These are phyloP conservation scores for Tetragnatha versicolor DNA, from an alignment of 1,140 invertebrate genomes.

Conservation along the genomic window DNA sequence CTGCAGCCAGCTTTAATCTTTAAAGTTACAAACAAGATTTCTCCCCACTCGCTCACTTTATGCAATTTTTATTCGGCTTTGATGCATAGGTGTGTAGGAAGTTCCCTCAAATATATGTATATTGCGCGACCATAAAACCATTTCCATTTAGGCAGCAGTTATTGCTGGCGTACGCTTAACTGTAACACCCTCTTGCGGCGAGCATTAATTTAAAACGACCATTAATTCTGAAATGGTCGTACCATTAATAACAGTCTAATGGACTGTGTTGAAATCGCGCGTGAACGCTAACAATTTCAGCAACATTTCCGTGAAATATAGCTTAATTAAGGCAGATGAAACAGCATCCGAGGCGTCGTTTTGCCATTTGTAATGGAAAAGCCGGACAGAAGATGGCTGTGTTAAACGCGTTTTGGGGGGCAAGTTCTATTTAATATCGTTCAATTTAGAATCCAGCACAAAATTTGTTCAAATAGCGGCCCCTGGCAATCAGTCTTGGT, in stretches of 20 bases:
- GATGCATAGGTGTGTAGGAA: slow-evolving; percentile 60
- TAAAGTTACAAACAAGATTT: too few species aligned
- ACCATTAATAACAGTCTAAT: slow-evolving; percentile 54
- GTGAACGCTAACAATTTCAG: slow-evolving; percentile 54
- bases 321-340: slow-evolving; percentile 49
- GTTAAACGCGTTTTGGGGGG: slow-evolving; percentile 50
- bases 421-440: slow-evolving; percentile 54
- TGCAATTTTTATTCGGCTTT: slow-evolving; percentile 93
- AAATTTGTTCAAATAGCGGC: slow-evolving; percentile 51
- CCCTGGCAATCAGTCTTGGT: slow-evolving; percentile 51
- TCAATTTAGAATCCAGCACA: slow-evolving; percentile 52
- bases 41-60: too few species aligned
- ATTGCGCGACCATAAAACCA: slow-evolving; percentile 53
- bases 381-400: slow-evolving; percentile 15
- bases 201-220: slow-evolving; percentile 55
- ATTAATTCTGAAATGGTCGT: slow-evolving; percentile 53
- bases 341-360: slow-evolving; percentile 11
- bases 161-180: slow-evolving; percentile 47
- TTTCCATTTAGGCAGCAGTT: slow-evolving; percentile 48
- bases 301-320: slow-evolving; percentile 54
- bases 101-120: slow-evolving; percentile 50
- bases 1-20: too few species aligned
- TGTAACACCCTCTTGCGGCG: slow-evolving; percentile 51
- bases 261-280: slow-evolving; percentile 54
- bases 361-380: slow-evolving; percentile 34